A percentile compares a stretch with the other conserved stretches of the same genome.
These are phyloP conservation scores for Xanthia icteritia DNA, from an alignment of 2,888 invertebrate genomes.

Conservation along the genomic window DNA sequence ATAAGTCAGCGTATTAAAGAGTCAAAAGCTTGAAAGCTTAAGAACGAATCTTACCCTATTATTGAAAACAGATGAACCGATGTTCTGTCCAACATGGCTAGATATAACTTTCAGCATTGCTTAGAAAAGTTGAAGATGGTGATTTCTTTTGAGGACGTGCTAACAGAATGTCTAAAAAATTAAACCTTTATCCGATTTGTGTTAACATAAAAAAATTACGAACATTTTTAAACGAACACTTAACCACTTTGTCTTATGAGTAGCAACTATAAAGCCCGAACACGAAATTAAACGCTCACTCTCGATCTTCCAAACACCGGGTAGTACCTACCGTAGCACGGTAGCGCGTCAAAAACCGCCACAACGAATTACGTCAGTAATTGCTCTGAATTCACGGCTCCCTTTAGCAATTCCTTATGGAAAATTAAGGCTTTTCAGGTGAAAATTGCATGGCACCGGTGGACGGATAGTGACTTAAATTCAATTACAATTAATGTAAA, in stretches of 20 bases:
- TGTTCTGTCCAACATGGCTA: too few relatives aligned
- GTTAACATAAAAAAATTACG: background rate
- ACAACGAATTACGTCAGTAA: constrained; percentile 60
- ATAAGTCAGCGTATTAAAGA: too few relatives aligned
- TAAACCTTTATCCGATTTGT: too few relatives aligned
- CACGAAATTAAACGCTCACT: constrained; percentile 32
- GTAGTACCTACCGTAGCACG: background rate
- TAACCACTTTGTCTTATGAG: constrained; percentile 23
- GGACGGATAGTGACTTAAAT: constrained; percentile 75
- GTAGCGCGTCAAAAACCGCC: constrained; percentile 52
- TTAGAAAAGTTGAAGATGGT: too few relatives aligned
- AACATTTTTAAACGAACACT: background rate
- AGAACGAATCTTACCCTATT: background rate
- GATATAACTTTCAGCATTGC: too few relatives aligned
- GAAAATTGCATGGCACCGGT: constrained; percentile 75
- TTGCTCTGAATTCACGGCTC: constrained; percentile 68
- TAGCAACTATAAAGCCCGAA: constrained; percentile 25
- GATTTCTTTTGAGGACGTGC: background rate
- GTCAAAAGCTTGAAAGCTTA: background rate
- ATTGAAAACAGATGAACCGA: background rate
- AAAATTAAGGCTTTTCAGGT: constrained; percentile 83
- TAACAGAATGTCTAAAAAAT: too few relatives aligned
- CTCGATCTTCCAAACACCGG: constrained; percentile 50
- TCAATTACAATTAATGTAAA: constrained; percentile 74
- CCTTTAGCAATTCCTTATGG: constrained; percentile 76